phyloP scores from a whole-genome alignment of 2,797 vertebrate genomes.

The Aphelocoma californica region DNA sequence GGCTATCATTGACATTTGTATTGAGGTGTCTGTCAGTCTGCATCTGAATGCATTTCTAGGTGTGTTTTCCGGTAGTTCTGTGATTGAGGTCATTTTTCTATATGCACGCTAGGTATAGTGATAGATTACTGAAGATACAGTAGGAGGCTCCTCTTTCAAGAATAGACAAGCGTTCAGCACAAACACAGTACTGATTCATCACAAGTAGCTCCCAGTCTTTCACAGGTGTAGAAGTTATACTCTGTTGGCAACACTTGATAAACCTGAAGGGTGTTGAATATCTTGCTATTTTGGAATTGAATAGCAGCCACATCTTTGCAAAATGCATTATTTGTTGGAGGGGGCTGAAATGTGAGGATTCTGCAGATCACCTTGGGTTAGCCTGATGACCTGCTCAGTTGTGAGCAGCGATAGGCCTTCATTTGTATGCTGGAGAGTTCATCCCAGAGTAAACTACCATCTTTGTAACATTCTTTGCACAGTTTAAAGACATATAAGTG shows the following conservation, averaged over 20 bases:
- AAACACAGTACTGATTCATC: neutral
- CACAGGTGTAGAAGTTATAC: neutral
- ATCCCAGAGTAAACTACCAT: neutral
- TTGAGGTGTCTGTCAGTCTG: neutral
- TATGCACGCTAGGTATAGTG: neutral
- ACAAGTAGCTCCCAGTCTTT: neutral
- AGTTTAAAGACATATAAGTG: neutral
- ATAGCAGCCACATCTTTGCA: neutral
- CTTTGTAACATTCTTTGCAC: neutral
- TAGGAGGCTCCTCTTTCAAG: neutral
- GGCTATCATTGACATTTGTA: fast-evolving
- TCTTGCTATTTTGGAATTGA: neutral
- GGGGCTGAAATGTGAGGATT: conserved; percentile 40
- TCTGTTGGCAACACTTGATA: neutral
- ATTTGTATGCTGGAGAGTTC: neutral
- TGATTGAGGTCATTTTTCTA: neutral
- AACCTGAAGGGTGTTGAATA: neutral
- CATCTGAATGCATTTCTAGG: neutral
- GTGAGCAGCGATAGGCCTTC: neutral
- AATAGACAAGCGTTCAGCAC: neutral
- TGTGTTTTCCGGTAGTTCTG: neutral
- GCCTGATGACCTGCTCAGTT: neutral
- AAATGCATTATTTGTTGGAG: conserved; percentile 12
- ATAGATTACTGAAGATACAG: neutral
- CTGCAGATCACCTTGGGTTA: conserved; percentile 12